These are phyloP conservation scores for Coremacera marginata DNA, from an alignment of 2,888 invertebrate genomes.

Conservation along the genomic window DNA sequence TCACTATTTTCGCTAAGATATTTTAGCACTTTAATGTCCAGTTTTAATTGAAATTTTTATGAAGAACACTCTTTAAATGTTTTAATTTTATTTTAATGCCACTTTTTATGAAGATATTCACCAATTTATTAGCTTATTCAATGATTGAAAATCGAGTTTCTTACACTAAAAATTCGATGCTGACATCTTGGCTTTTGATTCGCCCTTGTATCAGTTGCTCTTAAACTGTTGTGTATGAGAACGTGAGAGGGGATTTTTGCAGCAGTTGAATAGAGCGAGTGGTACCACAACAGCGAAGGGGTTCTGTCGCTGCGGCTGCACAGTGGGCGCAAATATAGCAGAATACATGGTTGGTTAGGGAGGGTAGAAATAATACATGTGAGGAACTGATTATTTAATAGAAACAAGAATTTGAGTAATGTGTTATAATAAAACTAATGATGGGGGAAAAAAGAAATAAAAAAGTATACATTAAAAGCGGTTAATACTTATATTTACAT, in stretches of 20 bases:
- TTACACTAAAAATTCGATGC: constrained; percentile 49
- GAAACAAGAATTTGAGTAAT: too few species aligned
- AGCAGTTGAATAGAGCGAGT: not conserved
- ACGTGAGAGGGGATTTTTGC: constrained; percentile 11
- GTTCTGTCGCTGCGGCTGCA: not conserved
- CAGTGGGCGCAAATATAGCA: not conserved
- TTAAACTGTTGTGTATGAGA: constrained; percentile 43
- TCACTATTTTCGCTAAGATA: constrained; percentile 37
- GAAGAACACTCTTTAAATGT: constrained; percentile 43
- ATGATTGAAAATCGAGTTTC: constrained; percentile 44
- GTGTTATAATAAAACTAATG: too few species aligned
- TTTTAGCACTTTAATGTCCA: constrained; percentile 40
- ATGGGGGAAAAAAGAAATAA: too few species aligned
- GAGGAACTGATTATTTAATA: too few species aligned
- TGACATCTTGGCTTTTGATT: constrained; percentile 51
- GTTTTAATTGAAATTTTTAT: constrained; percentile 33
- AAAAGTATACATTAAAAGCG: too few species aligned
- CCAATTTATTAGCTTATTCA: constrained; percentile 41
- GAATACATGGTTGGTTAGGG: too few species aligned
- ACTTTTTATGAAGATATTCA: constrained; percentile 26
- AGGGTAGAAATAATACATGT: too few species aligned
- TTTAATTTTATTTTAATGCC: constrained; percentile 39
- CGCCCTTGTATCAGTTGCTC: constrained; percentile 45
- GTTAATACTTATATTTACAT: too few species aligned
- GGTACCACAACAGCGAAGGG: not conserved